Base-by-base conservation (phyloP, 2,888 invertebrate species). In the Steinernema carpocapsae region DNA sequence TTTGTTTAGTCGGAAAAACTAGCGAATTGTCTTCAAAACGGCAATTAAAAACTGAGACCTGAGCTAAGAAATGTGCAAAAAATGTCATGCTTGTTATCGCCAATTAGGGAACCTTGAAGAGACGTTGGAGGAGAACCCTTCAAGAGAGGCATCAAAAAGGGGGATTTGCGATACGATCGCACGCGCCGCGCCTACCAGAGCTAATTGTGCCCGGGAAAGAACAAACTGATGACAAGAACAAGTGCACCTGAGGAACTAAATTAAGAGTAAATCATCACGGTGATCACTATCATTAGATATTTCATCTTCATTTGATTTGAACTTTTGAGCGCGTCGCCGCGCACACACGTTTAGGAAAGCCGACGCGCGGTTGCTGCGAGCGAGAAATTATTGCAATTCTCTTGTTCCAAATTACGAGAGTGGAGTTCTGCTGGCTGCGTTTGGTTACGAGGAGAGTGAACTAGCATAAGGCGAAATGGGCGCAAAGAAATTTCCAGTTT, bases 291-390 rank as follows among this genome's bases (percentile, higher is more conserved):
- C 64, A 64, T 64, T 64, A 32, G 64, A 22, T 64, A 64, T 29
- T 64, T 64, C 64, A 64, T 64, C 64, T 64, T 64, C 64, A 64
- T 64, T 64, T 64, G 64, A 64, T 64, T 64, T 64, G 64, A 64
- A 64, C 64, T 64, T 29, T 32, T 29, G 32, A 64, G 64, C 64
- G 64, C 64, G 48, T 37, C 37, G 10, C 29, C 64, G 32, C 64
- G 64, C 37, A 7, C 29, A 29, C 64, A 26, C 64, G 32, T 52
- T 52, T 24, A 17, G 52, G 26, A 17, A 64, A 64, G 64, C 64
- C 64, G 64, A 17, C 3, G 19, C 24, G 52, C 52, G 3, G 37
- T 37, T 37, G 52, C 64, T 17, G 64, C 64, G 64, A 64, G 48
- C 64, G 32, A 22, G 48, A 37, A 64, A 64, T 64, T 64, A 64